Evolutionary conservation across 1,140 invertebrate genomes (phyloP).

Genomic region (Drosophila teissieri): DNA sequence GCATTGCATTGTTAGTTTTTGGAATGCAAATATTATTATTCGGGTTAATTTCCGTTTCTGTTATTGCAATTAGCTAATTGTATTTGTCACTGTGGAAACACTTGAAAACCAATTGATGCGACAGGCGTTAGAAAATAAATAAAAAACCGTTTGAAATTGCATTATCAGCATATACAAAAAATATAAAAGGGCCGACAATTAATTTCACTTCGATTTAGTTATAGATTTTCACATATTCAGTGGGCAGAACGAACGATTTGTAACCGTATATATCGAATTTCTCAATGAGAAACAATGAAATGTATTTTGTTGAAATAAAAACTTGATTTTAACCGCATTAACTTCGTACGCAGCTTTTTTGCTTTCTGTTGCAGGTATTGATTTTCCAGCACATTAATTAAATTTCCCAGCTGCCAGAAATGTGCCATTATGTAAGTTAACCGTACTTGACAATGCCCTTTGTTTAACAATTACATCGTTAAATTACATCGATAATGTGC

Average conservation of each 20-base stretch:
- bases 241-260: conserved; percentile 22
- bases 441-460: conserved; percentile 11
- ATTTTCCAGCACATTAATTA: conserved; percentile 50
- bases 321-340: conserved; percentile 6
- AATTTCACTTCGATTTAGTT: conserved; percentile 21
- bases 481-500: conserved; percentile 47
- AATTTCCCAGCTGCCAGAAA: conserved; percentile 42
- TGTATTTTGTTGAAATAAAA: conserved; percentile 38
- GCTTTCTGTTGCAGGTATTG: conserved; percentile 3
- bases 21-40: conserved; percentile 41
- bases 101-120: conserved; percentile 29
- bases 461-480: conserved; percentile 50
- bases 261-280: conserved; percentile 38
- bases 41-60: conserved; percentile 33
- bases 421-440: conserved; percentile 55
- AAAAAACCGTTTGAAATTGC: conserved; percentile 4
- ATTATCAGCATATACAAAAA: not conserved
- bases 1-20: conserved; percentile 51
- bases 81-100: conserved; percentile 28
- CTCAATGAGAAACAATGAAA: conserved; percentile 46
- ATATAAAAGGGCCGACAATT: conserved; percentile 11
- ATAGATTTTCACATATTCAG: conserved; percentile 10
- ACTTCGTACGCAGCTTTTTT: no score
- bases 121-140: conserved; percentile 8
- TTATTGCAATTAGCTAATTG: conserved; percentile 61